Evolutionary conservation across 2,113 vertebrate genomes (phyloP).

Genomic region (Nerophis lumbriciformis): DNA sequence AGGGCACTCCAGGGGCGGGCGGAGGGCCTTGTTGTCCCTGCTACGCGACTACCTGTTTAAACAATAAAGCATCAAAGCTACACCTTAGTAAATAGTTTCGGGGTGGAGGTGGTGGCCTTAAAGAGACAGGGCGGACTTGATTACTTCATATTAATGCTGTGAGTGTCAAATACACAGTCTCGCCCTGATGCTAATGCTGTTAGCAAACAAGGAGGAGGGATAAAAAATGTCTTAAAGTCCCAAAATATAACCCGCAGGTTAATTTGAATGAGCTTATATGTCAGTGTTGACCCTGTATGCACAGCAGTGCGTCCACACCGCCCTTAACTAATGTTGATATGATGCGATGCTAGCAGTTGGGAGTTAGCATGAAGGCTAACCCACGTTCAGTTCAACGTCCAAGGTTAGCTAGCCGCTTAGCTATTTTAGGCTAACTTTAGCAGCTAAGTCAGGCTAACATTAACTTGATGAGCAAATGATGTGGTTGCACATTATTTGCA

Average conservation of each 20-base stretch:
- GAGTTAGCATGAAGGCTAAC: neutral
- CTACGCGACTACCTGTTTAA: slow-evolving; percentile 9
- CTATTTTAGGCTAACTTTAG: neutral
- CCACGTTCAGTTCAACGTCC: neutral
- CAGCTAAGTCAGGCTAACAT: slow-evolving; percentile 3
- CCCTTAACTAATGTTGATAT: neutral
- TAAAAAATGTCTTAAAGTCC: neutral
- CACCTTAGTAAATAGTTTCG: slow-evolving; percentile 48
- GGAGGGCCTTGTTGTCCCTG: slow-evolving; percentile 45
- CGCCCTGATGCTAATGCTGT: neutral
- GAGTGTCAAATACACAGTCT: slow-evolving; percentile 26
- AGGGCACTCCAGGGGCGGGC: slow-evolving; percentile 42
- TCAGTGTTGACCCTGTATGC: too few relatives aligned
- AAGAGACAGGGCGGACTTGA: slow-evolving; percentile 71
- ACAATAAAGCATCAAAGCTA: slow-evolving; percentile 29
- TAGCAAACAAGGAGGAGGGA: slow-evolving; percentile 7
- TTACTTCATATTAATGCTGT: slow-evolving; percentile 61
- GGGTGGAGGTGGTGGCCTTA: slow-evolving; percentile 67
- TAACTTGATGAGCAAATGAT: slow-evolving; percentile 7
- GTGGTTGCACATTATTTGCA: neutral
- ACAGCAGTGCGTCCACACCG: neutral
- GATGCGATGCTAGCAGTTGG: neutral
- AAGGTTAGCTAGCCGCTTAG: slow-evolving; percentile 38
- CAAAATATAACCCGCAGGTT: too few relatives aligned
- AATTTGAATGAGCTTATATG: too few relatives aligned